phyloP scores from a whole-genome alignment of 2,113 vertebrate genomes.

The Channa argus region DNA sequence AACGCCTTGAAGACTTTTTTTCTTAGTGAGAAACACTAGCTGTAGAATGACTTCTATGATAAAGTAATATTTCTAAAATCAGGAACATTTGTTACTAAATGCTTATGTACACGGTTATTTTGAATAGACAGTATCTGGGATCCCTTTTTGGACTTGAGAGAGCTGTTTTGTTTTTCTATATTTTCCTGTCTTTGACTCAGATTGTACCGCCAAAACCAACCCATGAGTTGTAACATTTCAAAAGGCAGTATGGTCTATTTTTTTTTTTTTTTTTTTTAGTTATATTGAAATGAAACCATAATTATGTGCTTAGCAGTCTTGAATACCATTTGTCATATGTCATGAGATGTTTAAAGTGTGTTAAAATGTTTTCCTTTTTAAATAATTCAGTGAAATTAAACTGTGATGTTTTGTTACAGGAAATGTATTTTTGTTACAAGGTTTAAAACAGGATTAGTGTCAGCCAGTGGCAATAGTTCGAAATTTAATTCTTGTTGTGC shows the following conservation, averaged over 20 bases:
- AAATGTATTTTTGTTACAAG: slow-evolving; percentile 83
- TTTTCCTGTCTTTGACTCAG: slow-evolving; percentile 83
- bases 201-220: slow-evolving; percentile 85
- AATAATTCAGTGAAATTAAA: slow-evolving; percentile 86
- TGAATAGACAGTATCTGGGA: slow-evolving; percentile 85
- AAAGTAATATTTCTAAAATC: slow-evolving; percentile 91
- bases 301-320: slow-evolving; percentile 95
- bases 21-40: slow-evolving; percentile 98
- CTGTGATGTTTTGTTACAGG: slow-evolving; percentile 88
- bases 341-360: slow-evolving; percentile 84
- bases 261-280: slow-evolving; percentile 91
- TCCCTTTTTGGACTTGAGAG: slow-evolving; percentile 83
- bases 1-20: slow-evolving; percentile 95
- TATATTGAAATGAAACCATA: slow-evolving; percentile 89
- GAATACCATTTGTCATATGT: slow-evolving; percentile 83
- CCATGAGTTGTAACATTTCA: slow-evolving; percentile 93
- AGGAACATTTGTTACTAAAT: slow-evolving; percentile 92
- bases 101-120: slow-evolving; percentile 89
- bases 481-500: slow-evolving; percentile 86
- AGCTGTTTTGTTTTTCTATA: slow-evolving; percentile 79
- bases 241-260: slow-evolving; percentile 87
- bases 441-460: slow-evolving; percentile 76
- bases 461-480: slow-evolving; percentile 80
- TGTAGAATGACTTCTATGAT: slow-evolving; percentile 96
- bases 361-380: slow-evolving; percentile 79